Base-by-base conservation (phyloP, 2,888 invertebrate species). In the Sclerodermus sp. region DNA sequence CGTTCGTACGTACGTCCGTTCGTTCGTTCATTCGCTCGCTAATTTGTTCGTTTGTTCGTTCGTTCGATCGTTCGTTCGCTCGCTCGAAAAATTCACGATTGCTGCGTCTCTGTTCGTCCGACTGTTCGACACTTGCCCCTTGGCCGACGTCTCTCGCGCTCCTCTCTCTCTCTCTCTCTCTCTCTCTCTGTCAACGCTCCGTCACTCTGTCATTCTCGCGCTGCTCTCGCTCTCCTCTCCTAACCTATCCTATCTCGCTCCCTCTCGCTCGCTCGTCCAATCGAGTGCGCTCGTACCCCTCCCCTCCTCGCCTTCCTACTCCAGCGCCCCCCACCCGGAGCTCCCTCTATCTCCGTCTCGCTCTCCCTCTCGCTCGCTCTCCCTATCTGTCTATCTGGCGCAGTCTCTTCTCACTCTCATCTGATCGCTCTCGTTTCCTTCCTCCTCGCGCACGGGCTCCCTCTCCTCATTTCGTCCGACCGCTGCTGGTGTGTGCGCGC, bases 21-120 rank as follows among this genome's bases (percentile, higher is more conserved):
- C 58, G 57, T 53, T 47, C 60, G 58, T 56, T 48, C 53, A 51
- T 52, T 55, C 53, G 59, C 60, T 59, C 16, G n/a, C n/a, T n/a
- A n/a, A n/a, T n/a, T 42, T 45, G n/a, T n/a, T 36, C 49, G 42
- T 43, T 53, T 47, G 45, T 14, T 50, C 64, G 64, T 58, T 51
- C 66, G 64, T 64, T 50, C 64, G 59, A 57, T 49, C 61, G 60
- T 60, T 47, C 58, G 57, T 53, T 47, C 60, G 58, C 55, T 48
- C 53, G 53, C 50, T 55, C 53, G 59, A n/a, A n/a, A n/a, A n/a
- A n/a, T n/a, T n/a, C n/a, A n/a, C n/a, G n/a, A n/a, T n/a, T n/a
- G 56, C 59, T 36, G 37, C 37, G 37, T 36, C 37, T 36, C 13
- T 36, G 10, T 13, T 13, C 60, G 58, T 15, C 43, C 15, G 34